Evolutionary conservation across 1,140 invertebrate genomes (phyloP).

Genomic region (Apis mellifera): DNA sequence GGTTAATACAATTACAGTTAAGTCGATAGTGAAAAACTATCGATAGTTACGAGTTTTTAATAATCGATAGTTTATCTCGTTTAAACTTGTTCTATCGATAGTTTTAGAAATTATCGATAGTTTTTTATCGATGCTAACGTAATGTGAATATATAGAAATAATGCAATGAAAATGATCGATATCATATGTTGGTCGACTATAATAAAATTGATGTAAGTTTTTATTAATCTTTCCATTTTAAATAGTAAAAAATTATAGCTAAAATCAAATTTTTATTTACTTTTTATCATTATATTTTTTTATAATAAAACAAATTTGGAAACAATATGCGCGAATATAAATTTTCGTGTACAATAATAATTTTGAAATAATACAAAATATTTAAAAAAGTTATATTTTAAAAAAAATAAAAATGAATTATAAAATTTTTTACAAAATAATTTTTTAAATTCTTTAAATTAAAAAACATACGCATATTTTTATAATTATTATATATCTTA

Average conservation of each 20-base stretch:
- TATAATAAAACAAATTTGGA: constrained; percentile 27
- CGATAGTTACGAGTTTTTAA: too few relatives aligned
- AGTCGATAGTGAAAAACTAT: too few relatives aligned
- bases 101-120: too few relatives aligned
- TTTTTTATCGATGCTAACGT: constrained; percentile 5
- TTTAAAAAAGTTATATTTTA: background rate
- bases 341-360: background rate
- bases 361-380: background rate
- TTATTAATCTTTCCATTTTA: background rate
- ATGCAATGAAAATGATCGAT: constrained; percentile 67
- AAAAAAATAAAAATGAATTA: constrained; percentile 8
- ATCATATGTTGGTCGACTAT: constrained; percentile 55
- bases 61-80: too few relatives aligned
- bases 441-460: too few relatives aligned
- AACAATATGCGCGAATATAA: constrained; percentile 52
- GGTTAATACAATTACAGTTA: too few relatives aligned
- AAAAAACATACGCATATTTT: background rate
- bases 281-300: background rate
- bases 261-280: constrained; percentile 5
- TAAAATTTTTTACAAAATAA: background rate
- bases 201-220: background rate
- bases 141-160: background rate
- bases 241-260: background rate
- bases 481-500: background rate
- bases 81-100: too few relatives aligned